Base-by-base conservation (phyloP, 2,888 invertebrate species). In the Polietes domitor region DNA sequence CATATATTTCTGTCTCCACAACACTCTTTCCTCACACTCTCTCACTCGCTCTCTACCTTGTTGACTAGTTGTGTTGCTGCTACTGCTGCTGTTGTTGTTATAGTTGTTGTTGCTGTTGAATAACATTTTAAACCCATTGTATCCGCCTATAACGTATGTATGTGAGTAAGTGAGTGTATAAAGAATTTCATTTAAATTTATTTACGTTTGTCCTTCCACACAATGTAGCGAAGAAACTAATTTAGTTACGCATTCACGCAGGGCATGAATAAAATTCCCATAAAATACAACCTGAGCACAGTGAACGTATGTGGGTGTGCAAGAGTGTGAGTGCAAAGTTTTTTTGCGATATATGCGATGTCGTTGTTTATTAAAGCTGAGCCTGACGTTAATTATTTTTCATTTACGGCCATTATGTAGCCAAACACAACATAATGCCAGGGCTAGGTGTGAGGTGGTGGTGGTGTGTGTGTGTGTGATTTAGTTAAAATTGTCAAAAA, bases 221-320 rank as follows among this genome's bases (percentile, higher is more conserved):
- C 47, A 47, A n/a, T 1, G 53, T 24, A 10, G 17, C 53, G 37
- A 55, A 21, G 50, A 28, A 74, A 76, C 58, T 65, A 73, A 79
- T 65, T 72, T 58, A 26, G 63, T 72, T 65, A 76, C 65, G 65
- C 79, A 41, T 63, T 75, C 78, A 78, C 63, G 72, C 82, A 58
- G 75, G 32, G 53, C 65, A 72, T 63, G 58, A 82, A 79, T 76
- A 68, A 68, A 68, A 68, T 68, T 68, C 41, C 43, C 68, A 68
- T 68, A 68, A 68, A 41, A 68, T 43, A 68, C 37, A 68, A 68
- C 41, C 43, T n/a, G 43, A 10, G 10, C 3, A 43, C 10, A 17
- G 19, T 58, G 58, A n/a, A 1, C 32, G 61, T 61, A 15, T 61
- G 28, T 12, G 28, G 4, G 9, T 63, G 9, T 41, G 21, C 41